Base-by-base conservation (phyloP, 2,113 vertebrate genomes). In the Zosterops japonicus region DNA sequence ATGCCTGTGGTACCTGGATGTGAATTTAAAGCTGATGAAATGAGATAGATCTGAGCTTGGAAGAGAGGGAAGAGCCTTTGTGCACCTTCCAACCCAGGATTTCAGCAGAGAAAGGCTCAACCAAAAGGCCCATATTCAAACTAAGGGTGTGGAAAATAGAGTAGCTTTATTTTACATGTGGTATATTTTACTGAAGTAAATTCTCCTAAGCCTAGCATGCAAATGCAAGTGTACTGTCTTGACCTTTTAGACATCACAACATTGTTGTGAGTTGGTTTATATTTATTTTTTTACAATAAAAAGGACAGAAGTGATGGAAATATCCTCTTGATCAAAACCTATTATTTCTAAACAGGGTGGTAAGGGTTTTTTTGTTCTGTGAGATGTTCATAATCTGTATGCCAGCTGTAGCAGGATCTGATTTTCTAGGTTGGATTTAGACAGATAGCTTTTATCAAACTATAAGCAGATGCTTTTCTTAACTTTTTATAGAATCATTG, bases 361-460 rank as follows among this genome's bases (percentile, higher is more conserved):
- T 56, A 44, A 20, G 12, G 3, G 11, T 55, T 89, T 90, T 83
- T 83, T 82, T 36, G 6, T 50, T 57, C 36, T 68, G 16, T 0
- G 4, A 76, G 21, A 77, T 86, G 23, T 59, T 78, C 42, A 46
- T 94, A 95, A 92, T 96, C 92, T 92, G 36, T 85, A 5, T 71
- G 60, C 68, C 94, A 96, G 86, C 72, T 94, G 76, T 78, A 81
- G 83, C 72, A 82, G 72, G 50, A 82, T 92, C 52, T 60, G 18
- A 74, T 93, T 88, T 94, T 72, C 53, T 90, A 60, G 72, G 60
- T 28, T 95, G 69, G 86, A 87, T 96, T 96, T 95, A 88, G 33
- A 50, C 16, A 90, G 84, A 89, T 60, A 88, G 44, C 79, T 89
- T 60, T 79, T 90, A 78, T 82, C 68, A 81, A 75, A 89, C 31